Evolutionary conservation across 2,113 vertebrate genomes (phyloP), one percentile per base, ranked within the genome.

Genomic region (Datnioides undecimradiatus): DNA sequence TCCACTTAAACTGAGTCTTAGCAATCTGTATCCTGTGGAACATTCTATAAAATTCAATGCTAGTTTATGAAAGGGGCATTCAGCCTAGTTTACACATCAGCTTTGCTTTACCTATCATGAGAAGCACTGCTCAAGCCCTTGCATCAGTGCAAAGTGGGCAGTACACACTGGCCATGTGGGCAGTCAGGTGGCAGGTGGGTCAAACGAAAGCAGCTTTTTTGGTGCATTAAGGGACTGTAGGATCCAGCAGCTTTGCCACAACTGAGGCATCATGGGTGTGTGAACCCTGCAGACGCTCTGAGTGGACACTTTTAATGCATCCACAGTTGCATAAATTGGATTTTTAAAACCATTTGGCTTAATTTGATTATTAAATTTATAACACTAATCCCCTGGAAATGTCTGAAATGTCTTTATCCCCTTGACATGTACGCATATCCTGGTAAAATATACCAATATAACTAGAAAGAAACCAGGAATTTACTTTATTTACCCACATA

Each of bases 341-440:
- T 11, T 43, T n/a, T 45, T 4, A 25, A 2, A 48, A 16, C 5
- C 25, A 13, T 34, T 21, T 58, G 21, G 29, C 10, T n/a, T 25
- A 11, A 13, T 55, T 1, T 45, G 10, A 25, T 33, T 19, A 33
- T 31, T 55, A 2, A 29, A 31, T 1, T 21, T 45, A 25, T 1
- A 40, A 31, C 27, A n/a, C 5, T 11, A 10, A 14, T 4, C n/a
- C 16, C 4, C 16, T 13, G 14, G 25, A 34, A n/a, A 48, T 29
- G 8, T n/a, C n/a, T n/a, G n/a, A n/a, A n/a, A n/a, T 21, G 2
- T 9, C 16, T 25, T 0, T 38, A 40, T 7, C 2, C n/a, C 25
- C n/a, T 10, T 51, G 10, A 27, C 3, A 9, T 66, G n/a, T 31
- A 14, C 8, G 25, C 23, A 12, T 17, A 27, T 14, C 27, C 21